Percentiles rank a stretch among this genome's conserved stretches.
Conservation (phyloP, 2,888 invertebrate species). For the Volucella zonaria region DNA sequence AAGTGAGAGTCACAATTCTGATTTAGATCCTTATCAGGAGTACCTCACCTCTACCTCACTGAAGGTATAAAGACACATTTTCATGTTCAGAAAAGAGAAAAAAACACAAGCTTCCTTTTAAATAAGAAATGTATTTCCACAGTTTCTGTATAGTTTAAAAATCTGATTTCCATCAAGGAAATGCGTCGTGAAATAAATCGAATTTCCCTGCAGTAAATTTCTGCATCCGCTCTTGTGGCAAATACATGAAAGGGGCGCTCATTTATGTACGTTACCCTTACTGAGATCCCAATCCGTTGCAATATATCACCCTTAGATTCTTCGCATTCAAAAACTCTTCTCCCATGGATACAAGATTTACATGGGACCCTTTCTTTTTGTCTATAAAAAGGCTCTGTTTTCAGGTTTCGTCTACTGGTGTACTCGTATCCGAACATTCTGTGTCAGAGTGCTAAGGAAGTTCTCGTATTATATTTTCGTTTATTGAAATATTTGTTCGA, state of each 20-base stretch:
- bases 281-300: slow-evolving; percentile 11
- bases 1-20: too few species aligned
- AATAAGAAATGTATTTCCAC: too few species aligned
- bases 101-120: too few species aligned
- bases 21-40: too few species aligned
- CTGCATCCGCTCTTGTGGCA: background rate
- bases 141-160: too few species aligned
- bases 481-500: slow-evolving; percentile 50
- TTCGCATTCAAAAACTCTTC: slow-evolving; percentile 33
- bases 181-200: background rate
- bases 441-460: slow-evolving; percentile 38
- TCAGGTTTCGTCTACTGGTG: too few species aligned
- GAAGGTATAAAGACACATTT: too few species aligned
- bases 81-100: too few species aligned
- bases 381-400: background rate
- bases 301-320: slow-evolving; percentile 23
- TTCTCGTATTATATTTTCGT: slow-evolving; percentile 34
- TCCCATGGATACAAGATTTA: slow-evolving; percentile 7
- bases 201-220: slow-evolving; percentile 16
- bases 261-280: background rate
- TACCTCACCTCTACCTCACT: too few species aligned
- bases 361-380: slow-evolving; percentile 14
- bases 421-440: background rate
- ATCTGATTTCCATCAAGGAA: too few species aligned
- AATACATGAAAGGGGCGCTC: background rate